phyloP scores from a whole-genome alignment of 2,888 invertebrate species.

The Morinoia aosen region DNA sequence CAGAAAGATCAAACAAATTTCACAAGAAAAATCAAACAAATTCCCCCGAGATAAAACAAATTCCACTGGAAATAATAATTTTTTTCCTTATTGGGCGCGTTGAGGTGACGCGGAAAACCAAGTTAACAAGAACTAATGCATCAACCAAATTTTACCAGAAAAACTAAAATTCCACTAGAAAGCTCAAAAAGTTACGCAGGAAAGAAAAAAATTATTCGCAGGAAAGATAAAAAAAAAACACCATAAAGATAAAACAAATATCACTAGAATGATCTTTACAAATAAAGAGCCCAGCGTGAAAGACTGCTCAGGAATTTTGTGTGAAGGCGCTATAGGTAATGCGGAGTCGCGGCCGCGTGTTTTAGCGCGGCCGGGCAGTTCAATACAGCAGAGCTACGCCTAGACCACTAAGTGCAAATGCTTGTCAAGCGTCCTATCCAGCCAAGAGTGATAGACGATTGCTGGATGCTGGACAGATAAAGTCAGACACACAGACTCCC shows the following conservation, averaged over 20 bases:
- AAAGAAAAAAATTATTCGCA: too few species aligned
- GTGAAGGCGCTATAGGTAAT: not conserved
- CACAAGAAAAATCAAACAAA: too few species aligned
- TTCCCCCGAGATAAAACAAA: too few species aligned
- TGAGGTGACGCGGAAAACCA: too few species aligned
- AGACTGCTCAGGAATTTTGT: not conserved
- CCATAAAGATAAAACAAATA: not conserved
- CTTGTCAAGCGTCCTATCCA: constrained; percentile 14
- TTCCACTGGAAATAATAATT: too few species aligned
- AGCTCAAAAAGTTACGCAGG: too few species aligned
- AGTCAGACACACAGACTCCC: not conserved
- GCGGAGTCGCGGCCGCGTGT: not conserved
- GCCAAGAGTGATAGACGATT: constrained; percentile 47
- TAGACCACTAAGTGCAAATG: not conserved
- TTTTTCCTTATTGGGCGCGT: too few species aligned
- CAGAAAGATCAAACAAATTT: too few species aligned
- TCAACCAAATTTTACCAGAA: too few species aligned
- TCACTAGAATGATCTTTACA: not conserved
- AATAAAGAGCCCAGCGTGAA: not conserved
- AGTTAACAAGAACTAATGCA: too few species aligned
- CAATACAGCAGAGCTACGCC: constrained; percentile 1
- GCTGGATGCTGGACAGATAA: constrained; percentile 43
- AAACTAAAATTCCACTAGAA: too few species aligned
- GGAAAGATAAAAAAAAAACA: not conserved
- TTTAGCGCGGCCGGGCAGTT: not conserved